Base-by-base conservation (phyloP, 2,888 invertebrate genomes). In the Lumbricus terrestris region DNA sequence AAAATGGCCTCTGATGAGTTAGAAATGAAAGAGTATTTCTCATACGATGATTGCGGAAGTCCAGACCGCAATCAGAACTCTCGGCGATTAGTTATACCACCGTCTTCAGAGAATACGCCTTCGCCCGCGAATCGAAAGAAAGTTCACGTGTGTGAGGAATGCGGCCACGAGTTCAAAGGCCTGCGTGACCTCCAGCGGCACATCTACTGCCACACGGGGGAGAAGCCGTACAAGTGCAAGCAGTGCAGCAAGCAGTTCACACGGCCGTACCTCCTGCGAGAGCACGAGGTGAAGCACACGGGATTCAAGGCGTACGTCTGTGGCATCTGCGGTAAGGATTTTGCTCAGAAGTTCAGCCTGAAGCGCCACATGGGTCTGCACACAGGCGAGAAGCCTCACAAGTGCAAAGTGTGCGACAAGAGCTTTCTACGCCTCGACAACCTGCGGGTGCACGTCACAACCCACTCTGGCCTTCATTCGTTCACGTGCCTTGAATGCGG, bases 371-470 rank as follows among this genome's bases (percentile, higher is more conserved):
- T 88, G 89, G 34, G 89, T n/a, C 34, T 42, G 29, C 89, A 88
- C 89, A 88, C 89, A 23, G 89, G 89, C 23, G 89, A 88, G 35
- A 88, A 40, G 15, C 89, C 89, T 34, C 42, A 40, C 89, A 88
- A 88, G 89, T 88, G 89, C 42, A 88, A 42, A 40, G 34, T 88
- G 34, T 88, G 89, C 42, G 89, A 88, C 89, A 37, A 42, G 29
- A 34, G 89, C 38, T 88, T 88, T 42, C 37, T 38, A 6, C 34
- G 37, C 89, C 42, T 37, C 40, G 42, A 42, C 42, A 40, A 34
- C 33, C 89, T 88, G 89, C 38, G 34, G 23, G 89, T 69, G 23
- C 89, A 88, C 23, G 37, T 42, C 29, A 88, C 69, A n/a, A 69
- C 69, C 11, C 69, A 69, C 69, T 69, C 69, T 4, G n/a, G 69